phyloP scores from a whole-genome alignment of 2,113 vertebrate genomes.

The Argyrosomus japonicus region DNA sequence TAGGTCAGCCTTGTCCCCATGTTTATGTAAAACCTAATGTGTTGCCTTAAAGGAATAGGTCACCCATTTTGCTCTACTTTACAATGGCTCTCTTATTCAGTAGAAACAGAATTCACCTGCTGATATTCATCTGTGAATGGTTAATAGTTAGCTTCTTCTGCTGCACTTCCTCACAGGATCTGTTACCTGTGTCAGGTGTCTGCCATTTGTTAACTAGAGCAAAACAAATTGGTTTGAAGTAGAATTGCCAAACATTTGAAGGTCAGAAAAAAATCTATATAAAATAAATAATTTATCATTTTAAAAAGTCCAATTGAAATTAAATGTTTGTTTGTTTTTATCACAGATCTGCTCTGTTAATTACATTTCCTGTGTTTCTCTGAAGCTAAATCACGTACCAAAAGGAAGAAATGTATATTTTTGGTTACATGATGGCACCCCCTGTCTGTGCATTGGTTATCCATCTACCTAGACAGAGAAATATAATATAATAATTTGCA shows the following conservation, averaged over 20 bases:
- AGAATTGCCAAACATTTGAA: neutral
- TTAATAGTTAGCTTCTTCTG: constrained; percentile 20
- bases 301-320: neutral
- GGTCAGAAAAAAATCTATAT: neutral
- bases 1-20: constrained; percentile 43
- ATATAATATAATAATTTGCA: neutral
- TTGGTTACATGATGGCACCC: neutral
- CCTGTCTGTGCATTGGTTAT: neutral
- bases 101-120: neutral
- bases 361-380: neutral
- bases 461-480: neutral
- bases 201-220: constrained; percentile 3
- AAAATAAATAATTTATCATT: neutral
- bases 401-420: neutral
- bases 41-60: constrained; percentile 67
- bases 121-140: neutral
- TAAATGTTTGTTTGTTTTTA: neutral
- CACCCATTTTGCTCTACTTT: constrained; percentile 41
- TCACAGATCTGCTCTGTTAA: neutral
- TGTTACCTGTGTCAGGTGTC: neutral
- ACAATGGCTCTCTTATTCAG: constrained; percentile 24
- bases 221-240: neutral
- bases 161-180: neutral
- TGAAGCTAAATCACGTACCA: no score
- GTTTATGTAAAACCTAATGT: constrained; percentile 32